phyloP scores from a whole-genome alignment of 2,113 vertebrate species.

The Oryzias javanicus region DNA sequence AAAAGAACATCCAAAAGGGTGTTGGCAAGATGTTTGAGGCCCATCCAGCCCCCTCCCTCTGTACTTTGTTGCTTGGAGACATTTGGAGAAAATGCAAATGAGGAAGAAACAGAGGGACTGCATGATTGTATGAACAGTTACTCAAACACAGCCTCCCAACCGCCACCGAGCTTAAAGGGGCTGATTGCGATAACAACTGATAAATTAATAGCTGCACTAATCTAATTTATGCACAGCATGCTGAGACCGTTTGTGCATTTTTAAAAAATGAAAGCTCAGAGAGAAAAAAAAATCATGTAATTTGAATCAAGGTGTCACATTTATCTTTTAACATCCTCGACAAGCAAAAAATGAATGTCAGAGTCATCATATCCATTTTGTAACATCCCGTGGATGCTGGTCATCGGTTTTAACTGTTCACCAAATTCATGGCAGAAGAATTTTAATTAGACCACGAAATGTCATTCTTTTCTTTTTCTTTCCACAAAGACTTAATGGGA shows the following conservation, averaged over 20 bases:
- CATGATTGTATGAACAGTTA: conserved; percentile 64
- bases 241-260: conserved; percentile 64
- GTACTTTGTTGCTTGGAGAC: conserved; percentile 69
- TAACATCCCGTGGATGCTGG: conserved; percentile 57
- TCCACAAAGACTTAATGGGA: conserved; percentile 78
- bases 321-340: background rate
- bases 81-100: conserved; percentile 72
- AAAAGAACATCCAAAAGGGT: conserved; percentile 53
- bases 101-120: conserved; percentile 50
- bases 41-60: conserved; percentile 53
- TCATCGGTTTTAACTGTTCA: conserved; percentile 75
- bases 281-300: conserved; percentile 53
- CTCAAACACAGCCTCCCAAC: conserved; percentile 58
- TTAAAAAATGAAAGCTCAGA: conserved; percentile 67
- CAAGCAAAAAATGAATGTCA: too few relatives aligned
- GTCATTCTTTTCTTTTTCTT: conserved; percentile 68
- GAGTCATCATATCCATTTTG: conserved; percentile 43
- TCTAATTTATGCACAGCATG: conserved; percentile 70
- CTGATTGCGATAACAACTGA: conserved; percentile 73
- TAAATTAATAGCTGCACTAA: conserved; percentile 72
- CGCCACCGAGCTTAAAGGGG: conserved; percentile 65
- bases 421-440: conserved; percentile 62
- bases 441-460: conserved; percentile 81
- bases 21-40: conserved; percentile 49
- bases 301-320: conserved; percentile 26